Evolutionary conservation across 1,140 invertebrate genomes (phyloP), one percentile per base, ranked within the genome.

Genomic region (Aphelenchoides fujianensis): DNA sequence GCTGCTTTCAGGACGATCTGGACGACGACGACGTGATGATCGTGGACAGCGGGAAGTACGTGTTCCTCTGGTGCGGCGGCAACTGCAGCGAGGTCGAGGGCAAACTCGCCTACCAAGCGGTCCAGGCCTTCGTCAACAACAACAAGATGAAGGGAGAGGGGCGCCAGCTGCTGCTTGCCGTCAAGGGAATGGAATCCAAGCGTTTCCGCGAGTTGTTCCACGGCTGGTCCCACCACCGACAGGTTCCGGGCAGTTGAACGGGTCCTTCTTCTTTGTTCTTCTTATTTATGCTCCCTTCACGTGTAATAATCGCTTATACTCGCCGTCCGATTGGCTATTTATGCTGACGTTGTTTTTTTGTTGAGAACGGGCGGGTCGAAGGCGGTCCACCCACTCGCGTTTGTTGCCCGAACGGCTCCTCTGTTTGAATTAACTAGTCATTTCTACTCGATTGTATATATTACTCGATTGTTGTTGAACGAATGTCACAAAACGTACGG

Each of bases 21-120:
- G 95, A 95, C 32, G 95, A 98, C 87, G 95, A 98, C 85, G 96
- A 98, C 86, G 97, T 98, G 9, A 99, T 99, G 97, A 94, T 99
- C 72, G 86, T 99, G 68, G 97, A 99, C 86, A 98, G 96, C 85
- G 97, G 97, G 1, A 91, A 94, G 82, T 92, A 97, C 86, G 93
- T 99, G 52, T 98, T 96, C 87, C 88, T 99, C 30, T 99, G 97
- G 97, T 88, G 98, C 55, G 97, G 97, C 5, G 64, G 90, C 91
- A 77, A 95, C 93, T 53, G 78, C 79, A 96, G 93, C 71, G 95
- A 99, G 88, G 95, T 99, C 3, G 96, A 98, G 88, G 94, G 97
- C 57, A 99, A 99, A 87, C 86, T 99, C 28, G 94, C 95, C 0
- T 97, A 94, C 81, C 98, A 98, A 87, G 97, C 94, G 79, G 96